These are phyloP conservation scores for Amorpha juglandis DNA, from an alignment of 2,888 invertebrate species.

Conservation along the genomic window DNA sequence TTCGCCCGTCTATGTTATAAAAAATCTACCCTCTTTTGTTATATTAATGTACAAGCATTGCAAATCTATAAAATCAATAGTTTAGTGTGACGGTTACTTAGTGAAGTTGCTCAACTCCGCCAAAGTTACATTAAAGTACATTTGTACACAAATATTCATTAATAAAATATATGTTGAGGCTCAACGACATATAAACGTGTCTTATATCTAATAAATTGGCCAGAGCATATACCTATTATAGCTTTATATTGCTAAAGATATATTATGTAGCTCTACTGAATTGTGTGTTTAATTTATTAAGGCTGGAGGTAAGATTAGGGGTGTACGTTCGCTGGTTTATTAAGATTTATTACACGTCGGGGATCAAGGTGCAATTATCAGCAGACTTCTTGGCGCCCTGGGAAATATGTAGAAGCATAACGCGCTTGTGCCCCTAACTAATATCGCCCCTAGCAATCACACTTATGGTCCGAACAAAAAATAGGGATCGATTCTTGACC, in stretches of 20 bases:
- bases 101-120: neutral
- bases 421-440: slow-evolving; percentile 50
- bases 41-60: neutral
- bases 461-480: slow-evolving; percentile 13
- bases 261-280: slow-evolving; percentile 41
- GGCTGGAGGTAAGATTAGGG: slow-evolving; percentile 46
- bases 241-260: slow-evolving; percentile 33
- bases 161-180: slow-evolving; percentile 3
- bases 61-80: neutral
- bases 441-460: slow-evolving; percentile 43
- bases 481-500: slow-evolving; percentile 5
- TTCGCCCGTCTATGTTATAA: too few species aligned
- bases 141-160: neutral
- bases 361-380: slow-evolving; percentile 67
- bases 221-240: slow-evolving; percentile 24
- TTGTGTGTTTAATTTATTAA: slow-evolving; percentile 58
- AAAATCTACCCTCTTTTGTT: neutral
- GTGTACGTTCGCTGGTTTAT: slow-evolving; percentile 60
- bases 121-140: neutral
- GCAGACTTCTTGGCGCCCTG: slow-evolving; percentile 57
- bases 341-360: slow-evolving; percentile 73
- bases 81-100: neutral
- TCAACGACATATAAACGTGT: neutral
- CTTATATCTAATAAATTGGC: slow-evolving; percentile 23
- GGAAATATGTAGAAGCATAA: slow-evolving; percentile 68